phyloP scores from a whole-genome alignment of 2,113 vertebrate species.

The Poecilia latipinna region DNA sequence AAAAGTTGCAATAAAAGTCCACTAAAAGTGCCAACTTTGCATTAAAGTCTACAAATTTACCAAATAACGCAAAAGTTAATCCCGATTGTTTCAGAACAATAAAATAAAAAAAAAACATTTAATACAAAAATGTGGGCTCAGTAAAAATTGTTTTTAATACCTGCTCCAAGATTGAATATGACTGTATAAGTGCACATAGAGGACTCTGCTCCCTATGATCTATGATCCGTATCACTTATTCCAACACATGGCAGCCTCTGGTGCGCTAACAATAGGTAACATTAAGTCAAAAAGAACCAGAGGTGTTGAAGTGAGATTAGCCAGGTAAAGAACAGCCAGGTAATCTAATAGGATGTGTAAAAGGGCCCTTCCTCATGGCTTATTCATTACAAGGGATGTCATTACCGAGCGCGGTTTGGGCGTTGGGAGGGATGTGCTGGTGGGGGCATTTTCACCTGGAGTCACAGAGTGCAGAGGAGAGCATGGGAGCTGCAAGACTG shows the following conservation, averaged over 20 bases:
- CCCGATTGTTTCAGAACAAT: no score
- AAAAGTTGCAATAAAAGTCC: no score
- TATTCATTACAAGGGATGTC: slow-evolving; percentile 79
- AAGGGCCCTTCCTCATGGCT: slow-evolving; percentile 77
- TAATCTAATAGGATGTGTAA: slow-evolving; percentile 78
- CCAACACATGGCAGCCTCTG: slow-evolving; percentile 17
- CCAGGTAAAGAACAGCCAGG: slow-evolving; percentile 71
- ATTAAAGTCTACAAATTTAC: no score
- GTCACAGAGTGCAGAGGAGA: slow-evolving; percentile 67
- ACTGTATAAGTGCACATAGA: background rate
- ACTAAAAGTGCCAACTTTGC: no score
- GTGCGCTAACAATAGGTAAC: slow-evolving; percentile 22
- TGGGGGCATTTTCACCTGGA: slow-evolving; percentile 66
- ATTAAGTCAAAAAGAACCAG: slow-evolving; percentile 47
- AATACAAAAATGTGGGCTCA: no score
- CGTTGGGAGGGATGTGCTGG: slow-evolving; percentile 70
- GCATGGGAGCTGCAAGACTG: slow-evolving; percentile 46
- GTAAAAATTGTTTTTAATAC: no score
- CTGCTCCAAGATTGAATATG: background rate
- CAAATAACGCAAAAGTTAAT: no score
- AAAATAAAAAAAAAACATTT: no score
- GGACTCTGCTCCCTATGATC: slow-evolving; percentile 15
- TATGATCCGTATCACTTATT: slow-evolving; percentile 35
- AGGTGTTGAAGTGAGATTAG: slow-evolving; percentile 63
- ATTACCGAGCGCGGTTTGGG: slow-evolving; percentile 71